Conservation (phyloP, 2,113 vertebrate genomes). For the Phyllostomus hastatus region DNA sequence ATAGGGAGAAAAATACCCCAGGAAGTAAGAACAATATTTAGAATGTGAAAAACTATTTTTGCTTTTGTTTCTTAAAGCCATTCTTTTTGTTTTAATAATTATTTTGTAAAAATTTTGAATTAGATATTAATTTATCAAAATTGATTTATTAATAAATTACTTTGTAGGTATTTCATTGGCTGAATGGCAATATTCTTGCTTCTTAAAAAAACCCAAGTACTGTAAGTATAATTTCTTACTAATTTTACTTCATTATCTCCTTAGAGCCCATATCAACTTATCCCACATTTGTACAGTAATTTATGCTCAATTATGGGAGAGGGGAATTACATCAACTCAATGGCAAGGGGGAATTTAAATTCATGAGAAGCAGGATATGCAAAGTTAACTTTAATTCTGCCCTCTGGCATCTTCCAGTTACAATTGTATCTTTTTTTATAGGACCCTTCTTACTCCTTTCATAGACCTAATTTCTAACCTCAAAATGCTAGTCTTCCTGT, state of each 20-base stretch:
- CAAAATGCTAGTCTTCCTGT: background rate
- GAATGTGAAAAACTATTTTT: conserved; percentile 71
- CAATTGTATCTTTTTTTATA: background rate
- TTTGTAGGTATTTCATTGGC: conserved; percentile 55
- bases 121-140: conserved; percentile 60
- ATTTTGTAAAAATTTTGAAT: conserved; percentile 58
- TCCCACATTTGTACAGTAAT: conserved; percentile 39
- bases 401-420: conserved; percentile 13
- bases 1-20: conserved; percentile 63
- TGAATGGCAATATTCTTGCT: conserved; percentile 26
- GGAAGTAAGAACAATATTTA: conserved; percentile 76
- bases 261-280: conserved; percentile 20
- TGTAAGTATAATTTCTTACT: conserved; percentile 56
- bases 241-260: conserved; percentile 63
- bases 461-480: background rate
- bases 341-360: conserved; percentile 40
- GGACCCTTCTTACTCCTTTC: background rate
- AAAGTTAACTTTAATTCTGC: conserved; percentile 43
- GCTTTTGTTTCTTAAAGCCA: conserved; percentile 44
- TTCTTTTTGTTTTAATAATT: conserved; percentile 56
- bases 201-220: conserved; percentile 63
- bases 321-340: conserved; percentile 18
- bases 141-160: conserved; percentile 25
- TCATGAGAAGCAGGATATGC: conserved; percentile 54
- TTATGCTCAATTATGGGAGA: conserved; percentile 48